Evolutionary conservation across 2,113 vertebrate genomes (phyloP).

Genomic region (Colius striatus): DNA sequence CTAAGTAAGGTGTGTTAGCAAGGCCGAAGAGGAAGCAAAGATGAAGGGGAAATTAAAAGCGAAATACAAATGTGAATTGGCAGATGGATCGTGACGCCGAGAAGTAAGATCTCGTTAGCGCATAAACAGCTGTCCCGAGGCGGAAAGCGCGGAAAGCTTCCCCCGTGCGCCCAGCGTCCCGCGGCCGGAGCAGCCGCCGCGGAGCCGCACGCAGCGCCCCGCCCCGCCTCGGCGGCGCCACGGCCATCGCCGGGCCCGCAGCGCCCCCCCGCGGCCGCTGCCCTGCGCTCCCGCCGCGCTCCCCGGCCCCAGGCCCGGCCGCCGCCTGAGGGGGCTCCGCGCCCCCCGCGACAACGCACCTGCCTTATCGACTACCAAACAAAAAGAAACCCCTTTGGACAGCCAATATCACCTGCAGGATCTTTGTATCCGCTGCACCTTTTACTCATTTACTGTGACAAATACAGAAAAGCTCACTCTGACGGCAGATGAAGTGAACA

Average conservation of each 20-base stretch:
- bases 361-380: no score
- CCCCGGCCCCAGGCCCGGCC: no score
- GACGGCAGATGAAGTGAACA: background rate
- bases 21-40: background rate
- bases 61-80: rapidly evolving
- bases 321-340: no score
- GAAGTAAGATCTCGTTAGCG: background rate
- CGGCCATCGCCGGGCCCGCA: background rate
- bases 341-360: no score
- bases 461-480: background rate
- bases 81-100: background rate
- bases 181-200: background rate
- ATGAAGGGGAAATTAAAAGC: background rate
- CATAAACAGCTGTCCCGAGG: background rate
- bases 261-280: background rate
- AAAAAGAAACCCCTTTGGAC: rapidly evolving
- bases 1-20: background rate
- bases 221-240: background rate
- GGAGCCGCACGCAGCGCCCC: background rate
- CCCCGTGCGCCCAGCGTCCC: rapidly evolving
- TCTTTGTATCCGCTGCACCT: rapidly evolving
- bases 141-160: rapidly evolving
- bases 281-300: no score
- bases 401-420: rapidly evolving
- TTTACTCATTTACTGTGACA: rapidly evolving